A percentile compares a stretch with the other conserved stretches of the same genome.
These are phyloP conservation scores for Sebastolobus altivelis DNA, from an alignment of 2,797 vertebrate genomes.

Conservation along the genomic window DNA sequence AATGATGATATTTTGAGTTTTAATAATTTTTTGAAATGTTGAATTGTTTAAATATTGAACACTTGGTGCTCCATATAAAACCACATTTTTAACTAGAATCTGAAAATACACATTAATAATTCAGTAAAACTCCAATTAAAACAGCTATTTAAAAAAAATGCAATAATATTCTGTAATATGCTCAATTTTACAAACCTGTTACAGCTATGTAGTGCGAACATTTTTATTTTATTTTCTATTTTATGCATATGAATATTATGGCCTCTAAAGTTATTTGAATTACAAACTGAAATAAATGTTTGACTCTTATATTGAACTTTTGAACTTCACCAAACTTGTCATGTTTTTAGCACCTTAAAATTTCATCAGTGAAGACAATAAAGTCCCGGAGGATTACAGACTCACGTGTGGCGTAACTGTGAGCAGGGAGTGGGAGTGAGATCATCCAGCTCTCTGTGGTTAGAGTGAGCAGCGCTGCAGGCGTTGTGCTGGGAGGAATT, in stretches of 20 bases:
- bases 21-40: background rate
- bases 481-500: conserved; percentile 19
- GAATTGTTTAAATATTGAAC: background rate
- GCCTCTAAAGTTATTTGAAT: background rate
- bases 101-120: background rate
- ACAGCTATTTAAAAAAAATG: background rate
- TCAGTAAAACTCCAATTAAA: background rate
- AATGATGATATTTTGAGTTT: background rate
- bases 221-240: background rate
- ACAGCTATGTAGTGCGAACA: background rate
- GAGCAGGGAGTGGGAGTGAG: conserved; percentile 38
- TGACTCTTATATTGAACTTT: background rate
- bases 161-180: background rate
- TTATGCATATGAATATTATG: background rate
- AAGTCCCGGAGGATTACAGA: conserved; percentile 5
- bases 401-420: conserved; percentile 8
- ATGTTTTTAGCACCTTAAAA: background rate
- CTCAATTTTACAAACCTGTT: background rate
- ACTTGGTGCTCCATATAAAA: background rate
- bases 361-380: background rate
- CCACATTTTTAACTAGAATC: background rate
- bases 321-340: conserved; percentile 8
- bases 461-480: conserved; percentile 23
- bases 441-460: conserved; percentile 38
- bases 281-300: background rate